Percentiles rank a stretch among this genome's conserved stretches.
These are phyloP conservation scores for Varecia variegata DNA, from an alignment of 2,797 vertebrate genomes.

Conservation along the genomic window DNA sequence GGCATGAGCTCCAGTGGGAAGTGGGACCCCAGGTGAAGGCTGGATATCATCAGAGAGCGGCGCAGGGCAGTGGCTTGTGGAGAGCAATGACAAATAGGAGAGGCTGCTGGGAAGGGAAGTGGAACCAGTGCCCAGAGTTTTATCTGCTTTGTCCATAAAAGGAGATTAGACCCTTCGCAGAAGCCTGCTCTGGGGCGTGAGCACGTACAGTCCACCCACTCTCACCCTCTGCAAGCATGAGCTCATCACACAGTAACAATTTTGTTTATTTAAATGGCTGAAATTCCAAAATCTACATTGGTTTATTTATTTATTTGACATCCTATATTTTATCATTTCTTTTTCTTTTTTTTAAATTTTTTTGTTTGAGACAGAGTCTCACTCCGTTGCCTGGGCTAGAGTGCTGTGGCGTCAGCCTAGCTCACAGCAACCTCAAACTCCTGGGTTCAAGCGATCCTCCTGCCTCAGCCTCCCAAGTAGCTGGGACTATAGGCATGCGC, in stretches of 20 bases:
- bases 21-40: background rate
- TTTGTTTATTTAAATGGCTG: background rate
- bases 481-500: too few species aligned
- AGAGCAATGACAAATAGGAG: background rate
- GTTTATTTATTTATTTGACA: background rate
- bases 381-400: too few species aligned
- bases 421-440: too few species aligned
- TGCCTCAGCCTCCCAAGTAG: too few species aligned
- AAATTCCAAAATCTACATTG: background rate
- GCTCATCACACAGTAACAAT: background rate
- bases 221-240: background rate
- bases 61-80: background rate
- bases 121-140: slow-evolving; percentile 29
- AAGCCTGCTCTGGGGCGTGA: background rate
- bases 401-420: too few species aligned
- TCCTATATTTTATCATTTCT: background rate
- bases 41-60: background rate
- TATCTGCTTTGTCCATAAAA: slow-evolving; percentile 71
- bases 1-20: background rate
- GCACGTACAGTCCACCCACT: background rate
- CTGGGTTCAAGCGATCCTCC: too few species aligned
- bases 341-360: too few species aligned
- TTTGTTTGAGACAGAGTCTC: too few species aligned
- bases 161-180: slow-evolving; percentile 36
- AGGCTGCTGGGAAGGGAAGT: slow-evolving; percentile 25